Base-by-base conservation (phyloP, 2,888 invertebrate genomes). In the Prosopocoilus inquinatus region DNA sequence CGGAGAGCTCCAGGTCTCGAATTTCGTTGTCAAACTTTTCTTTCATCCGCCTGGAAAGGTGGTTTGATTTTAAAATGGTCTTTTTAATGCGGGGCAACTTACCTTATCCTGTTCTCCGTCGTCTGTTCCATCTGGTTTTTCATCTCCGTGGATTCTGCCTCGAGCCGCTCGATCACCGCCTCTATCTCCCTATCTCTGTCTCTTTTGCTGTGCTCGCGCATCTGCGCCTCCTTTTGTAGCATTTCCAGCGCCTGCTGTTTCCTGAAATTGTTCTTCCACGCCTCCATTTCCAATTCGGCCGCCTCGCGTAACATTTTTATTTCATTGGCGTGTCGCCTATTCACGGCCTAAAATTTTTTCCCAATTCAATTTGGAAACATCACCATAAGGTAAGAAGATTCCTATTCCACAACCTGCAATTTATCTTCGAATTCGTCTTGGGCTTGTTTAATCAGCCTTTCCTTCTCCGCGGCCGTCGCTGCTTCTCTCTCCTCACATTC, bases 141-240 rank as follows among this genome's bases (percentile, higher is more conserved):
- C 1, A 80, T 82, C 2, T 81, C 80, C 47, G 82, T 81, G 0
- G 86, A 84, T 68, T 89, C 89, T 0, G 80, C 81, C 62, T 88
- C 88, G 69, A 90, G 79, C 55, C 85, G 82, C 64, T 85, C 85
- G 47, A 89, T 88, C 0, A 86, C 87, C 11, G 82, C 77, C 71
- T 92, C 91, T 50, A 91, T 89, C 77, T 91, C 91, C 45, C 81
- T 84, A 75, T 93, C 92, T 53, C 91, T 77, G 70, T 92, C 91
- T 47, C 81, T 80, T 70, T 86, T 84, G 70, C 85, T 86, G 62
- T 88, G 84, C 28, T 89, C 86, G 1, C 85, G 75, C 66, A 92
- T 85, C 64, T 83, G 81, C 53, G 80, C 79, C 75, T 90, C 89
- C 67, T 83, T 87, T 70, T 86, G 85, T 53, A 83, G 82, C 49